Conservation (phyloP, 2,888 invertebrate species). For the Tinea trinotella region DNA sequence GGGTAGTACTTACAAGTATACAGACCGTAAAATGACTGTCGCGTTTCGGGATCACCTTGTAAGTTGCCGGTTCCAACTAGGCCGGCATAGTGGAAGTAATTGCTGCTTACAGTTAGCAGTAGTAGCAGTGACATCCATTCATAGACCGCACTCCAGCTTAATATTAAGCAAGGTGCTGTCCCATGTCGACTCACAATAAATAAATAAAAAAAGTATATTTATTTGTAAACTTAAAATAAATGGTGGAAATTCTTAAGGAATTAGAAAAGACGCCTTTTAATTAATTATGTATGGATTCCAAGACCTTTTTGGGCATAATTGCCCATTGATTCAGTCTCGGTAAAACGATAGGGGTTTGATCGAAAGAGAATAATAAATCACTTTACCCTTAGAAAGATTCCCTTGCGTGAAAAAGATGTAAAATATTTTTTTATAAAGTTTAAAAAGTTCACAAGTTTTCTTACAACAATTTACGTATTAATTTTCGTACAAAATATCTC, state of each 20-base stretch:
- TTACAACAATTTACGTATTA: neutral
- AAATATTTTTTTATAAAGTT: neutral
- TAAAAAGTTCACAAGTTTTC: too few species aligned
- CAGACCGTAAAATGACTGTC: too few species aligned
- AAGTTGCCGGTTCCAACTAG: too few species aligned
- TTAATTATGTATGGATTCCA: conserved; percentile 5
- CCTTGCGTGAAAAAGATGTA: neutral
- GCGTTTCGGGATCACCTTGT: too few species aligned
- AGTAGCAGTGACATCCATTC: too few species aligned
- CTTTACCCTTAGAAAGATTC: neutral
- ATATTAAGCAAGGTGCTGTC: too few species aligned
- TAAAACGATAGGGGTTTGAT: neutral
- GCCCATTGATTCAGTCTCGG: neutral
- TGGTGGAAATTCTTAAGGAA: neutral
- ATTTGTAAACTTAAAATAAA: neutral
- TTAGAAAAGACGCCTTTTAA: neutral
- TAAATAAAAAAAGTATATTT: too few species aligned
- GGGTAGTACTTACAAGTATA: too few species aligned
- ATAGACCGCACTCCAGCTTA: too few species aligned
- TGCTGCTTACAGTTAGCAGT: too few species aligned
- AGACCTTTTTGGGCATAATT: neutral
- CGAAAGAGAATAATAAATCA: neutral
- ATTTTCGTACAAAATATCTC: neutral
- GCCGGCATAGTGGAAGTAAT: too few species aligned
- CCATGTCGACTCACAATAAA: too few species aligned